Evolutionary conservation across 2,888 invertebrate genomes (phyloP).

Genomic region (Cantharis nigra): DNA sequence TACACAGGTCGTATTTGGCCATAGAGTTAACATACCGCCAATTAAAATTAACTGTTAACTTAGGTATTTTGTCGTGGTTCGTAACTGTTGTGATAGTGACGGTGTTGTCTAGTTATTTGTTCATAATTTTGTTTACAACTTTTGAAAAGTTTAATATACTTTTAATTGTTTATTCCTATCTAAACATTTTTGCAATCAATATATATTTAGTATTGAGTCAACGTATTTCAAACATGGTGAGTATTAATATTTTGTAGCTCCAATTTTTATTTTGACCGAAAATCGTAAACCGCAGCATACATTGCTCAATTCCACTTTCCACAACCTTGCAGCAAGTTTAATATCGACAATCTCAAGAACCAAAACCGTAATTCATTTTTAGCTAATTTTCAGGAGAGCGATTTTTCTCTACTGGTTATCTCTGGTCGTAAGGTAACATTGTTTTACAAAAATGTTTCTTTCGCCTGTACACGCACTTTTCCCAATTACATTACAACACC

Average conservation of each 20-base stretch:
- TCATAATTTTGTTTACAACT: not conserved
- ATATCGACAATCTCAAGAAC: too few relatives aligned
- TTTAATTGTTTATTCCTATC: not conserved
- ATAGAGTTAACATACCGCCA: not conserved
- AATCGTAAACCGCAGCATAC: too few relatives aligned
- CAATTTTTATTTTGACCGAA: too few relatives aligned
- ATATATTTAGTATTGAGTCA: not conserved
- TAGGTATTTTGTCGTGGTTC: not conserved
- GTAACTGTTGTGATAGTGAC: not conserved
- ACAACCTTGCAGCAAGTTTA: too few relatives aligned
- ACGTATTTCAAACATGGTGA: not conserved
- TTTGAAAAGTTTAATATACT: not conserved
- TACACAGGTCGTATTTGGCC: not conserved
- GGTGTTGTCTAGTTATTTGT: not conserved
- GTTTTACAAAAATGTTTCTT: too few relatives aligned
- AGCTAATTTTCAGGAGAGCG: too few relatives aligned
- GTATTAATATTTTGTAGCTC: not conserved
- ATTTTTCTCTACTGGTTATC: too few relatives aligned
- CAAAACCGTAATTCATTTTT: too few relatives aligned
- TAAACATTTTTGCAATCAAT: not conserved
- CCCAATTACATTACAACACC: too few relatives aligned
- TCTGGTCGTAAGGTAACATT: too few relatives aligned
- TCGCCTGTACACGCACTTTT: too few relatives aligned
- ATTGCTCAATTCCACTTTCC: too few relatives aligned
- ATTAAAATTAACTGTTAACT: not conserved